A percentile compares a stretch with the other conserved stretches of the same genome.
Evolutionary conservation across 2,113 vertebrate genomes (phyloP).

Genomic region (Trematocara variabile): DNA sequence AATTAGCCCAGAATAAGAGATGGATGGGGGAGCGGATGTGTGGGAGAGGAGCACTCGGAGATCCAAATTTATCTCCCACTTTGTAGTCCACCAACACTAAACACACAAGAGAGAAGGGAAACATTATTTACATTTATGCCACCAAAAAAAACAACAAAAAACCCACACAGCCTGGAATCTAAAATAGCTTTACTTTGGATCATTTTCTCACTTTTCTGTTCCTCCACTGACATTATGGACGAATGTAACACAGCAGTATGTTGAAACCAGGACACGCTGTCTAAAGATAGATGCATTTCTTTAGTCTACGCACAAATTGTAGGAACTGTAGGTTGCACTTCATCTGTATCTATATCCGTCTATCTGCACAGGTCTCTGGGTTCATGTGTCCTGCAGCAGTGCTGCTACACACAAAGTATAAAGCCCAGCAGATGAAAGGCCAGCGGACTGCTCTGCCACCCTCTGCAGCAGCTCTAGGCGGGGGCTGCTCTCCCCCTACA

Average conservation of each 20-base stretch:
- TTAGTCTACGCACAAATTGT: not conserved
- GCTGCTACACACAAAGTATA: not conserved
- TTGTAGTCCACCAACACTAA: not conserved
- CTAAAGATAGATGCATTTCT: not conserved
- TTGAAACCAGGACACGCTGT: not conserved
- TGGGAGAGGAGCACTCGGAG: slow-evolving; percentile 7
- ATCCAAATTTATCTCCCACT: slow-evolving; percentile 34
- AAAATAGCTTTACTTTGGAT: not conserved
- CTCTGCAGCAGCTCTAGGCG: slow-evolving; percentile 19
- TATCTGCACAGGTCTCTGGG: not conserved
- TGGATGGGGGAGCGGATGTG: slow-evolving; percentile 12
- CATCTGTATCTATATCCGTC: slow-evolving; percentile 6
- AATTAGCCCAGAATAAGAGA: slow-evolving; percentile 56
- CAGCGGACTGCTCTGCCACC: not conserved
- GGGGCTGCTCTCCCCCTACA: not conserved
- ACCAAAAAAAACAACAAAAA: not conserved
- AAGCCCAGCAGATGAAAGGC: slow-evolving; percentile 19
- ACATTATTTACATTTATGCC: not conserved
- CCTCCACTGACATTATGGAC: not conserved
- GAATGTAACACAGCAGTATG: not conserved
- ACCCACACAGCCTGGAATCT: not conserved
- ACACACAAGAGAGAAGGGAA: not conserved
- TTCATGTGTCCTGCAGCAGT: slow-evolving; percentile 1
- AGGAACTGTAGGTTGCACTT: not conserved
- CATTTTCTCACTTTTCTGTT: not conserved